These are phyloP conservation scores for Pyrocephalus nanus DNA, from an alignment of 2,797 vertebrate species.

Conservation along the genomic window DNA sequence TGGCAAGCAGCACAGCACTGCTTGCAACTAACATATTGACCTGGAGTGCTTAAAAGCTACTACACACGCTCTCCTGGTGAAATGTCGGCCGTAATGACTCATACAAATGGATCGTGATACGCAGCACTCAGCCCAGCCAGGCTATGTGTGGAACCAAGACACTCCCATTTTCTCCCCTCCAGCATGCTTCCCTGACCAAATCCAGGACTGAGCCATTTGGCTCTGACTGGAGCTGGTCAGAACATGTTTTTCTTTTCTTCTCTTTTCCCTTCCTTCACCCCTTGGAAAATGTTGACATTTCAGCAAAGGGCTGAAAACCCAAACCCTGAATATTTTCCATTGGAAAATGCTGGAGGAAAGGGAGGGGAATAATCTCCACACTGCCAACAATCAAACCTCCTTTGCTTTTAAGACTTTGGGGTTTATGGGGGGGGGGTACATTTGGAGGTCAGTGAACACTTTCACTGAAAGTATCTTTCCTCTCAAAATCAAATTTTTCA, in stretches of 20 bases:
- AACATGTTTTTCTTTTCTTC: conserved; percentile 57
- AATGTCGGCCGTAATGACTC: conserved; percentile 9
- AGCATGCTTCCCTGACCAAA: conserved; percentile 56
- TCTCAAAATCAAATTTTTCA: background rate
- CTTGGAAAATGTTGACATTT: conserved; percentile 57
- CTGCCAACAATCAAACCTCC: conserved; percentile 5
- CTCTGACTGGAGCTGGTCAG: conserved; percentile 55
- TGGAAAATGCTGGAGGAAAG: conserved; percentile 36
- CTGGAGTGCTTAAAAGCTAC: conserved; percentile 12
- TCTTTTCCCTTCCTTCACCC: conserved; percentile 24
- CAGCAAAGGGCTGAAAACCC: conserved; percentile 36
- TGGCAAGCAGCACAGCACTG: background rate
- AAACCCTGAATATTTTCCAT: conserved; percentile 65
- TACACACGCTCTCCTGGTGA: background rate
- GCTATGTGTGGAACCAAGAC: conserved; percentile 15
- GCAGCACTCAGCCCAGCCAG: conserved; percentile 7
- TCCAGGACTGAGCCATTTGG: conserved; percentile 50
- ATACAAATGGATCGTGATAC: background rate
- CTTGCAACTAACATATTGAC: background rate
- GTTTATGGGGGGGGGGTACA: background rate
- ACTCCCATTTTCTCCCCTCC: conserved; percentile 49
- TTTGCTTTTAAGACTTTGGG: conserved; percentile 1
- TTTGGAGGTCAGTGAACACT: background rate
- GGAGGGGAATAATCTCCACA: conserved; percentile 40
- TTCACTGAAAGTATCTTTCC: conserved; percentile 15